Evolutionary conservation across 1,140 invertebrate genomes (phyloP), one percentile per base, ranked within the genome.

Genomic region (Chrysoperla carnea): DNA sequence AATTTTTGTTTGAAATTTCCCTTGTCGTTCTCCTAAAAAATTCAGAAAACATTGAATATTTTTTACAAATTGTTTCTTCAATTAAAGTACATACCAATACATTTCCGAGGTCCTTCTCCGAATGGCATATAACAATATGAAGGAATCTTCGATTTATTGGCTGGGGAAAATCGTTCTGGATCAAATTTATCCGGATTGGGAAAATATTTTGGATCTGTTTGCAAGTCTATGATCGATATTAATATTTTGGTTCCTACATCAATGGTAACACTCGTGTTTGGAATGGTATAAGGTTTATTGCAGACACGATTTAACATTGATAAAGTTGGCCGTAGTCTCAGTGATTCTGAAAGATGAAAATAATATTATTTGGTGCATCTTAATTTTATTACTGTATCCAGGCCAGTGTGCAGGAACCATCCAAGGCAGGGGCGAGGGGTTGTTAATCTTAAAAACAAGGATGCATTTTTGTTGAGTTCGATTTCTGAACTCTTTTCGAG

Each of bases 251-350:
- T 58, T 3, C 55, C 66, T 41, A 59, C 60, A 42, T 66, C 58
- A 8, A 70, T 50, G 8, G 52, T 47, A 6, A 59, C 27, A 29
- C 66, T 47, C 0, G 54, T 64, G 6, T 55, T 59, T 0, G 67
- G 66, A 28, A 72, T 48, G 36, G 44, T 53, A 47, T 66, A 68
- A n/a, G 58, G 50, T 44, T 58, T 52, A 4, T 55, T 58, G 28
- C 60, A 61, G 1, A 58, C 48, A 31, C 77, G 59, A 45, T 70
- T 70, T 1, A 79, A 50, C 27, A 68, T 56, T 1, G 68, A 63
- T 41, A 75, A 52, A 2, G 73, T 65, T 38, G 79, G 75, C 54
- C 76, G 72, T 48, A 70, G 71, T 28, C 79, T 64, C 47, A 82
- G 56, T 1, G 77, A 75, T 46, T 52, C 51, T 52, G 33, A 33